Conservation (phyloP, 1,140 invertebrate species). For the Halictus rubicundus region DNA sequence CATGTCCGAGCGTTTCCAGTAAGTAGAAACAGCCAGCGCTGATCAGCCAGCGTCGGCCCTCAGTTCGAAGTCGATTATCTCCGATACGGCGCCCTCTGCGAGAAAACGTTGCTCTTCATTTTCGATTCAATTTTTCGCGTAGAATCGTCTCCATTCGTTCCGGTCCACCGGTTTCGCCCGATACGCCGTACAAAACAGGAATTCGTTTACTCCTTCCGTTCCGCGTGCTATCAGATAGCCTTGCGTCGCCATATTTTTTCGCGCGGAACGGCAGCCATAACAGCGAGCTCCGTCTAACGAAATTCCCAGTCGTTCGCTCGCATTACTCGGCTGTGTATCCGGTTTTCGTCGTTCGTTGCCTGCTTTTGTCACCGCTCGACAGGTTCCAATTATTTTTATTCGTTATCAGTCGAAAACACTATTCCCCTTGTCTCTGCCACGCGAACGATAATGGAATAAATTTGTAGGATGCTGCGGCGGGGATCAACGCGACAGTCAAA, state of each 20-base stretch:
- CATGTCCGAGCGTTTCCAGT: no score
- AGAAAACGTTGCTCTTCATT: no score
- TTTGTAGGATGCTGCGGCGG: neutral
- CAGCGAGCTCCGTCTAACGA: neutral
- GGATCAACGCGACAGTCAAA: no score
- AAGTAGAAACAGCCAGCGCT: no score
- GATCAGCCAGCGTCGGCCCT: no score
- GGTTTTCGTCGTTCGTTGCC: neutral
- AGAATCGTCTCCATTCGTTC: no score
- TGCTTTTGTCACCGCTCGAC: slow-evolving; percentile 24
- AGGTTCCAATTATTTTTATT: slow-evolving; percentile 44
- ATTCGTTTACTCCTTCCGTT: neutral
- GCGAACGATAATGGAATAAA: slow-evolving; percentile 9
- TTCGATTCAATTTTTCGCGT: no score
- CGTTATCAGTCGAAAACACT: neutral
- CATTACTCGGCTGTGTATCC: neutral
- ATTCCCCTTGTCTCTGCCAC: neutral
- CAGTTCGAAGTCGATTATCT: no score
- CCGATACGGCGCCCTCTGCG: no score
- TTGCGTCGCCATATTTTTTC: neutral
- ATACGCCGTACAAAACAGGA: no score
- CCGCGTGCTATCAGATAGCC: neutral
- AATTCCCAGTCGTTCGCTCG: neutral
- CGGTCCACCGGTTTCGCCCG: no score
- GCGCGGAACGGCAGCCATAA: neutral